These are phyloP conservation scores for Salvelinus alpinus DNA, from an alignment of 2,113 vertebrate genomes.

Conservation along the genomic window DNA sequence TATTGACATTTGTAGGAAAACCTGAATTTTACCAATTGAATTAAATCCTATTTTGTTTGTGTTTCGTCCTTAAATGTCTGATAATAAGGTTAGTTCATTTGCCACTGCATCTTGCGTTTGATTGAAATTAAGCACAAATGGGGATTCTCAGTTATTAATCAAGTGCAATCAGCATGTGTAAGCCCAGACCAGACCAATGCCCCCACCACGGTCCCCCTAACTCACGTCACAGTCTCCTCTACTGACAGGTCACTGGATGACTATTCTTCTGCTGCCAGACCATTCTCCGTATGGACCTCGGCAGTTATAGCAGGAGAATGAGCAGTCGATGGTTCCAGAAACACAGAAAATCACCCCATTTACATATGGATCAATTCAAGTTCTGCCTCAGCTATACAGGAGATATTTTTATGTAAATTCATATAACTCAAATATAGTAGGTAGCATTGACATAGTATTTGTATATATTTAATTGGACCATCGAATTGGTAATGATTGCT, in stretches of 20 bases:
- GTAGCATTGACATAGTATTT: background rate
- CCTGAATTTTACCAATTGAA: background rate
- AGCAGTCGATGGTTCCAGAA: constrained; percentile 10
- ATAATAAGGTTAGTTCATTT: background rate
- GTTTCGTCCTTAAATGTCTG: background rate
- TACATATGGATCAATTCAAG: background rate
- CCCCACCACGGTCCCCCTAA: background rate
- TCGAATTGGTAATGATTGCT: background rate
- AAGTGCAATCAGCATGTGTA: background rate
- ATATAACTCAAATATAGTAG: background rate
- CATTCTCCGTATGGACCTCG: constrained; percentile 33
- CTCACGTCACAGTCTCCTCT: too few species aligned
- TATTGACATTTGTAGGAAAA: background rate
- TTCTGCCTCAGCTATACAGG: background rate
- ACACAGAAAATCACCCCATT: constrained; percentile 22
- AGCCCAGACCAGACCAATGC: background rate
- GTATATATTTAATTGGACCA: background rate
- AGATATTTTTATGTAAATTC: background rate
- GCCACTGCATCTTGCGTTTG: background rate
- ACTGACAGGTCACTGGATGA: background rate
- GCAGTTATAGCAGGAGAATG: constrained; percentile 21
- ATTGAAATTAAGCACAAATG: background rate
- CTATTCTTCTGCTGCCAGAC: background rate
- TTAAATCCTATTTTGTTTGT: background rate
- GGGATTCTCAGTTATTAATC: background rate